These are phyloP conservation scores for Rhodinocichla rosea DNA, from an alignment of 2,113 vertebrate genomes.

Conservation along the genomic window DNA sequence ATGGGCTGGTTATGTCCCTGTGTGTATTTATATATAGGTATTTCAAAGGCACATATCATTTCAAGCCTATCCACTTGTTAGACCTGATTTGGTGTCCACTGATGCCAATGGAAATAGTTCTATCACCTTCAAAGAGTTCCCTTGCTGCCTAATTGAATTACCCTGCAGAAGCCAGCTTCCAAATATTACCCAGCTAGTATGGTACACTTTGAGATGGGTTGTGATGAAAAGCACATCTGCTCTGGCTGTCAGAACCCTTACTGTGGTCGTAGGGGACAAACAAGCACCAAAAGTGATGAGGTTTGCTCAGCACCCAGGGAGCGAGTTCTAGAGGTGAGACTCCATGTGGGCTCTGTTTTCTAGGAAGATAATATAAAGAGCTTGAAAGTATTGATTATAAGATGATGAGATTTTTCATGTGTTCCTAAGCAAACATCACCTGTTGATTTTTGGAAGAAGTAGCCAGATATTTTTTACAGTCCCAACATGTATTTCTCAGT, in stretches of 20 bases:
- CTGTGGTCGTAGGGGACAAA: background rate
- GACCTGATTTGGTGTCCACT: background rate
- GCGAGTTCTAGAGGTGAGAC: background rate
- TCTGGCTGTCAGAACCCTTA: background rate
- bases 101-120: background rate
- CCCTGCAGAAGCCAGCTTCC: background rate
- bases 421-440: background rate
- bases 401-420: background rate
- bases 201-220: background rate
- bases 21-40: background rate
- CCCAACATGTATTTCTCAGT: background rate
- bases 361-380: background rate
- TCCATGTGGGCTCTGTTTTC: background rate
- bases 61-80: background rate
- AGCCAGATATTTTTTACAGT: background rate
- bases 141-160: background rate
- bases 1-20: background rate
- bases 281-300: background rate
- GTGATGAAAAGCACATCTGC: background rate
- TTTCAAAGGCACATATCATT: background rate
- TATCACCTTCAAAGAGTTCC: background rate
- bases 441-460: background rate
- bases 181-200: background rate
- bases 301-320: background rate
- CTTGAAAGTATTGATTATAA: background rate